Evolutionary conservation across 2,797 vertebrate genomes (phyloP).

Genomic region (Pipistrellus pygmaeus): DNA sequence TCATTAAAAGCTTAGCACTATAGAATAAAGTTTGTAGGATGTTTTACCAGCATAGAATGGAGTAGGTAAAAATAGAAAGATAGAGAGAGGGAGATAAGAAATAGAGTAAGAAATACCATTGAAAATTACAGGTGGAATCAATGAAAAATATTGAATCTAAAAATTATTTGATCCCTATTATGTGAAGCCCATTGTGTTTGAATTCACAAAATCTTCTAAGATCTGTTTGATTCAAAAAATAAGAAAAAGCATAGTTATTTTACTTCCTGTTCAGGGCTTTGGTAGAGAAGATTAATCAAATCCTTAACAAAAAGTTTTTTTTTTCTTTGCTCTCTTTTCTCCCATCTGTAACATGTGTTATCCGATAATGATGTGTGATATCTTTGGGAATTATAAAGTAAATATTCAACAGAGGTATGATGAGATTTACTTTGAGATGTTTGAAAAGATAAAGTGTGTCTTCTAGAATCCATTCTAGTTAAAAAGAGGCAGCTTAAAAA

Average conservation of each 20-base stretch:
- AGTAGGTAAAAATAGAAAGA: constrained; percentile 42
- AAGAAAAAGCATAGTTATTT: background rate
- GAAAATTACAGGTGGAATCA: background rate
- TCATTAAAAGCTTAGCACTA: constrained; percentile 44
- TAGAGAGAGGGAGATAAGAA: background rate
- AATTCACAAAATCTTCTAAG: constrained; percentile 37
- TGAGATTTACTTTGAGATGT: background rate
- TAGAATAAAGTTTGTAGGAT: background rate
- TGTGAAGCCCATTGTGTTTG: constrained; percentile 14
- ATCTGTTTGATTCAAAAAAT: background rate
- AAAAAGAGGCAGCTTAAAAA: background rate
- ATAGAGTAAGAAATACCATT: background rate
- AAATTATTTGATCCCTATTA: background rate
- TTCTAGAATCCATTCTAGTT: background rate
- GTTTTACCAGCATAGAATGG: background rate
- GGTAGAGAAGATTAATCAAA: background rate
- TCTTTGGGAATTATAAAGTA: background rate
- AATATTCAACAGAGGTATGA: background rate
- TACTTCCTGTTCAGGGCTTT: background rate
- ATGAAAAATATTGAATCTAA: background rate
- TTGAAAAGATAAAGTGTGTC: background rate
- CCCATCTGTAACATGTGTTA: background rate
- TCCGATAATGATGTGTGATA: background rate
- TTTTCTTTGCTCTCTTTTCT: background rate
- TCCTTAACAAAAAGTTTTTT: background rate